Evolutionary conservation across 2,797 vertebrate genomes (phyloP), one percentile per base, ranked within the genome.

Genomic region (Phylloscopus collybita): DNA sequence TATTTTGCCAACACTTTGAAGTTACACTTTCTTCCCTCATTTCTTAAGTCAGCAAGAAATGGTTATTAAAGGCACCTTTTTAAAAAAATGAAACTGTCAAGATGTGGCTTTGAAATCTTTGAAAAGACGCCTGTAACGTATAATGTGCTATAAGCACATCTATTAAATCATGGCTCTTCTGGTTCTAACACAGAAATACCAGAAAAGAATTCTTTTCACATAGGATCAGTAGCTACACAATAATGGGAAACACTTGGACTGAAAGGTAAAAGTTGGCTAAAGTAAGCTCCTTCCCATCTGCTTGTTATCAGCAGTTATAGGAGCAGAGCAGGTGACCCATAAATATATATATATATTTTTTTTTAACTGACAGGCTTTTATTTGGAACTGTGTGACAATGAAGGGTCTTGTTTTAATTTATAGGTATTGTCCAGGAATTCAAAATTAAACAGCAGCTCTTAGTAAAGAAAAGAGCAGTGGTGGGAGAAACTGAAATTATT

Each of bases 201-300:
- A 89, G 88, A 62, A 86, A 74, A 88, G 45, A 93, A 95, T 96
- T 97, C 89, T 91, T 97, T 96, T 96, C 94, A 80, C 81, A 27
- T 82, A 92, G 80, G 81, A 97, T 98, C 95, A 96, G 96, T 92
- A 97, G 95, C 42, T 59, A 85, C 89, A 92, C 59, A 94, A 91
- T 97, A 96, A 97, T 91, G 59, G 82, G 83, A 97, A 97, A 96
- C 93, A 93, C 70, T 97, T 96, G 97, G 88, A 57, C 53, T 76
- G 79, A 94, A 95, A 95, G 69, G 23, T 95, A 90, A 38, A 86
- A 91, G 26, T 92, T 95, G 86, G 69, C 97, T 97, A 73, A 95
- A 84, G 89, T 82, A 93, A 83, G n/a, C 9, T 51, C 53, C 44
- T 96, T 95, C 93, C 96, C 95, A 95, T 98, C 95, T 97, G 96